phyloP scores from a whole-genome alignment of 1,140 invertebrate genomes.

The Battus philenor region DNA sequence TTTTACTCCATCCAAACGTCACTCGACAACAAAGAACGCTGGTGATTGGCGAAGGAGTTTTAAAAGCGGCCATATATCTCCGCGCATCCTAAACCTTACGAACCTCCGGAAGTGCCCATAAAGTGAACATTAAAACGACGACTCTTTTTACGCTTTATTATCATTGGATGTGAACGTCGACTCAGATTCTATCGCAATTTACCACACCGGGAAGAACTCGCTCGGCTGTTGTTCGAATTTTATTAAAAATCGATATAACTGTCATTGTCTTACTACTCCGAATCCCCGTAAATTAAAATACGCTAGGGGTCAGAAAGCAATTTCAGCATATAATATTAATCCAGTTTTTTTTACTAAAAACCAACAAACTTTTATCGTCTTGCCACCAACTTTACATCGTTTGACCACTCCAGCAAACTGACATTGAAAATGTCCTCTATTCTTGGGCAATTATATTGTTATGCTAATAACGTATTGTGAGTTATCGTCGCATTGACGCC shows the following conservation, averaged over 20 bases:
- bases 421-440: constrained; percentile 15
- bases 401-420: constrained; percentile 10
- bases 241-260: constrained; percentile 70
- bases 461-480: constrained; percentile 66
- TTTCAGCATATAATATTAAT: too few species aligned
- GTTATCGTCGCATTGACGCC: constrained; percentile 54
- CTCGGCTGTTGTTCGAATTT: constrained; percentile 50
- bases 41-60: constrained; percentile 42
- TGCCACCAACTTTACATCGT: too few species aligned
- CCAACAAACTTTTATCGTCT: too few species aligned
- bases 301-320: too few species aligned
- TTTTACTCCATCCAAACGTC: constrained; percentile 27
- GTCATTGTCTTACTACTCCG: constrained; percentile 47
- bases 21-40: constrained; percentile 30
- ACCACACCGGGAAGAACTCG: constrained; percentile 41
- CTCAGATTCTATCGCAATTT: constrained; percentile 69
- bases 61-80: constrained; percentile 55
- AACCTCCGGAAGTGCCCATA: constrained; percentile 62
- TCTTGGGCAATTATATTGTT: constrained; percentile 34
- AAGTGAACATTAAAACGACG: constrained; percentile 68
- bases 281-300: too few species aligned
- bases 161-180: constrained; percentile 70
- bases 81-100: constrained; percentile 53
- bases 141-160: constrained; percentile 75
- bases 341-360: too few species aligned